These are phyloP conservation scores for Petrocephalus zakoni DNA, from an alignment of 2,113 vertebrate genomes.

Conservation along the genomic window DNA sequence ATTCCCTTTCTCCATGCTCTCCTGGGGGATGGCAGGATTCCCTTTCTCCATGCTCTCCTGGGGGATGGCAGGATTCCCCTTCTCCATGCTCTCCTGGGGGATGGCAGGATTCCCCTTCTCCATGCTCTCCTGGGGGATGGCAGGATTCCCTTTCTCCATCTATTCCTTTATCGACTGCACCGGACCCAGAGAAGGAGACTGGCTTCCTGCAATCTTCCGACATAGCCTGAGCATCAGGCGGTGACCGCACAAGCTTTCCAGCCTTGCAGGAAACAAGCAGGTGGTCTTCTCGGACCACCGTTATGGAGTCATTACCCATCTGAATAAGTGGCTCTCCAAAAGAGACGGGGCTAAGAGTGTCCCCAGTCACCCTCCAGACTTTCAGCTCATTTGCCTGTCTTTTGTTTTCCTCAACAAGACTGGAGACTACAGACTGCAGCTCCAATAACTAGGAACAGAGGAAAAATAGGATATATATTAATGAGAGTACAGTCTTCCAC, in stretches of 20 bases:
- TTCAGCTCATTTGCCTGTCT: conserved; percentile 54
- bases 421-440: conserved; percentile 45
- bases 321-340: conserved; percentile 21
- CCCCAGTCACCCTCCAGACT: conserved; percentile 52
- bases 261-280: conserved; percentile 53
- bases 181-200: not conserved
- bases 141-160: not conserved
- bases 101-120: not conserved
- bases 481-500: not conserved
- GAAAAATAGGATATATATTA: conserved; percentile 1
- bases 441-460: conserved; percentile 51
- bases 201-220: not conserved
- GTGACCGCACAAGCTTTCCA: conserved; percentile 40
- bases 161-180: not conserved
- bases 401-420: conserved; percentile 47
- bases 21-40: too few relatives aligned
- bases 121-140: conserved; percentile 26
- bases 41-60: conserved; percentile 23
- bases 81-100: too few relatives aligned
- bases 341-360: conserved; percentile 15
- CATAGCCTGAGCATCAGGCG: conserved; percentile 42
- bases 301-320: conserved; percentile 29
- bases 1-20: not conserved
- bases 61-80: not conserved
- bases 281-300: conserved; percentile 52